These are phyloP conservation scores for Alosa alosa DNA, from an alignment of 2,113 vertebrate genomes.

Conservation along the genomic window DNA sequence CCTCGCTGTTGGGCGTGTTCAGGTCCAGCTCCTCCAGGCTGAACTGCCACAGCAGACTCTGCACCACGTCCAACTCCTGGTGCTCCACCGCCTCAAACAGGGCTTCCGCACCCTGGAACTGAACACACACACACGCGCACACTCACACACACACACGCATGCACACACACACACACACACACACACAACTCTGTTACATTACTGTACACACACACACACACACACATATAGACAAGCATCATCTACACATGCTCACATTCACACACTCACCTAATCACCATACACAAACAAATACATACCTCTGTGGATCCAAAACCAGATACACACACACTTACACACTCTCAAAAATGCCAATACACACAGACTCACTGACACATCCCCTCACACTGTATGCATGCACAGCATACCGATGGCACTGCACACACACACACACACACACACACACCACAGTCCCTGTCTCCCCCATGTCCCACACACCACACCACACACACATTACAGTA, in stretches of 20 bases:
- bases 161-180: background rate
- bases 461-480: background rate
- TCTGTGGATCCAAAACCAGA: too few relatives aligned
- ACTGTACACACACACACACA: background rate
- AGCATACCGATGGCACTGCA: too few relatives aligned
- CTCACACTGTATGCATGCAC: too few relatives aligned
- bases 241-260: background rate
- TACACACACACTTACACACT: too few relatives aligned
- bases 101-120: constrained; percentile 84
- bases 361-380: background rate
- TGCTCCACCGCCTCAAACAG: constrained; percentile 89
- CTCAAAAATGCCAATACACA: background rate
- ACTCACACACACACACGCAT: background rate
- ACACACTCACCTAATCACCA: background rate
- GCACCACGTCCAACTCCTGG: constrained; percentile 84
- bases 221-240: background rate
- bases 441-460: background rate
- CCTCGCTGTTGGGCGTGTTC: constrained; percentile 90
- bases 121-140: constrained; percentile 27
- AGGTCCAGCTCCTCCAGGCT: constrained; percentile 88
- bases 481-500: background rate
- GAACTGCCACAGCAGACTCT: constrained; percentile 82
- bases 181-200: background rate
- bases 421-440: background rate
- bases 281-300: too few relatives aligned